Evolutionary conservation across 2,888 invertebrate genomes (phyloP), one percentile per base, ranked within the genome.

Genomic region (Nemotelus pantherinus): DNA sequence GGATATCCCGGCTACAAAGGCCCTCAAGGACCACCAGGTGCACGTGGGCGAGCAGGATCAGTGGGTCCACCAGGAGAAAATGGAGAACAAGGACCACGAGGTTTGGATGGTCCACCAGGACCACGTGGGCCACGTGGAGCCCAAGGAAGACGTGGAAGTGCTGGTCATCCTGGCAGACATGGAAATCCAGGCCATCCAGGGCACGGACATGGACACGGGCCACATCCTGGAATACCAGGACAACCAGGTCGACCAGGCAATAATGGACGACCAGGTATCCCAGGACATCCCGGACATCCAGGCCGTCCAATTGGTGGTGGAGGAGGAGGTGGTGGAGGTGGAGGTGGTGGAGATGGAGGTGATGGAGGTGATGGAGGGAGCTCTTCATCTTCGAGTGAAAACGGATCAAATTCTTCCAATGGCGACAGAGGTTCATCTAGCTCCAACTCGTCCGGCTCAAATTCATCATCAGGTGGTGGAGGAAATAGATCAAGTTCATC

Each of bases 11-110:
- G 77, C 39, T 70, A 72, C n/a, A 77, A 76, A 48, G 45, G 44
- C 2, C 77, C 79, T 0, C 79, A 78, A 7, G 71, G 41, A 0
- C 60, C 64, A 2, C 80, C 80, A 60, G 78, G 78, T 10, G 25
- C 39, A 44, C 60, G 74, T 4, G 74, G 74, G 10, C n/a, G 60
- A 47, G 10, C 60, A 39, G 74, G 74, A 60, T 39, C 60, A 10
- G 43, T 60, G 9, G 74, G 74, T 47, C 60, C 74, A 2, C 48
- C 74, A 9, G 74, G 74, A 3, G 60, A 74, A 48, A 47, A 3
- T 9, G 74, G 74, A 3, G 63, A 74, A 6, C 60, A 25, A 47
- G 74, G 74, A 47, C 6, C 39, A 25, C 63, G 48, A 2, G 74
- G 74, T 39, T 45, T 63, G 41, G 74, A 74, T 9, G 74, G 74